Percentiles rank a stretch among this genome's conserved stretches.
Evolutionary conservation across 2,797 vertebrate genomes (phyloP).

Genomic region (Rousettus madagascariensis): DNA sequence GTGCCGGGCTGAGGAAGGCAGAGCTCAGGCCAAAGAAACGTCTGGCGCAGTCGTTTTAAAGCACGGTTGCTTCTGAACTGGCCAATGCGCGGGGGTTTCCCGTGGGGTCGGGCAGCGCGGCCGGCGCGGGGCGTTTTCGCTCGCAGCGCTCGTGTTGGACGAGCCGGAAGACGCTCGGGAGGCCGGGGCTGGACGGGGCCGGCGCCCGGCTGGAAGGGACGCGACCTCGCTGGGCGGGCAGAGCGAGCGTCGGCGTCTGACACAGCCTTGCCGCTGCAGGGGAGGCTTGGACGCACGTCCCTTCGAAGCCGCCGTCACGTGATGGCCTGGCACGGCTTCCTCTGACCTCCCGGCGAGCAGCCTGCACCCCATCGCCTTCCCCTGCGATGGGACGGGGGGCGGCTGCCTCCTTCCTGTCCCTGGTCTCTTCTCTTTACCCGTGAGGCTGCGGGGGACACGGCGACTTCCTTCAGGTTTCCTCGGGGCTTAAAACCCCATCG

Average conservation of each 20-base stretch:
- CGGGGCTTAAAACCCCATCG: neutral
- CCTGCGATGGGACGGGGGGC: neutral
- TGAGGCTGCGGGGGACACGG: neutral
- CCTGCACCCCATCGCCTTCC: neutral
- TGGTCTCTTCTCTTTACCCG: neutral
- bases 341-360: neutral
- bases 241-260: neutral
- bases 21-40: neutral
- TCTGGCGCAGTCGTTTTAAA: neutral
- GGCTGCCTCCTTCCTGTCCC: neutral
- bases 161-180: neutral
- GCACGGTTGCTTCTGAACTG: neutral
- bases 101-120: too few relatives aligned
- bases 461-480: neutral
- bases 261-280: neutral
- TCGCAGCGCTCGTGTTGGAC: neutral
- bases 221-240: neutral
- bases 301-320: neutral
- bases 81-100: neutral
- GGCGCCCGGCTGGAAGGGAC: fast-evolving
- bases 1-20: neutral
- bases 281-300: neutral
- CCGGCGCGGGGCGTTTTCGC: neutral
- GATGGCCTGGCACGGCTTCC: neutral
- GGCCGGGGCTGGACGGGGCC: fast-evolving